Evolutionary conservation across 2,113 vertebrate genomes (phyloP), one percentile per base, ranked within the genome.

Genomic region (Acinonyx jubatus): DNA sequence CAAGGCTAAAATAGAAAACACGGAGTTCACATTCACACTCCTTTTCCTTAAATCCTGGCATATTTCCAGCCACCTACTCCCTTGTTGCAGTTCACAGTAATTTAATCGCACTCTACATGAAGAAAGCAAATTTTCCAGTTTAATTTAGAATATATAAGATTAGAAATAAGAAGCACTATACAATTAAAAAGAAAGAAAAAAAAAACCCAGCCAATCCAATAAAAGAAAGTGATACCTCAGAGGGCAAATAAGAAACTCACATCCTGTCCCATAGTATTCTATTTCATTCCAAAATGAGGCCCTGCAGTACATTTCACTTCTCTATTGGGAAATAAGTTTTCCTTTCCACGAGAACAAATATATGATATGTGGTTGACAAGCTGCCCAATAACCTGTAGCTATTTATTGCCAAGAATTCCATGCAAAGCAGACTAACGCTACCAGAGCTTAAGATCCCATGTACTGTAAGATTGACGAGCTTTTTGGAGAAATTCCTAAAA

Each of bases 1-100:
- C 25, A 91, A 97, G 36, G 69, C 78, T 90, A 63, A 97, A 95
- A 91, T 36, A n/a, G 50, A 88, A 97, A 95, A 83, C 65, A 79
- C n/a, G 69, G 13, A 82, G 82, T 83, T 97, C 87, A 91, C 12
- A 65, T 89, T 82, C 88, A 38, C n/a, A 83, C 57, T 57, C 13
- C 19, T 85, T 90, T 95, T 86, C 48, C 65, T 57, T 81, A 85
- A 85, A 29, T 61, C 2, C 87, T 96, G 96, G 76, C 93, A 73
- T 65, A 41, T 65, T 98, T 85, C 41, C 95, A 98, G 66, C 4
- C 63, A 89, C 55, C 79, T 89, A 74, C 48, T 94, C 66, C 31
- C 94, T 97, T 93, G 82, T 23, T 91, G 92, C 52, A 74, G 55
- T 91, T 91, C 96, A 95, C 7, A 95, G 52, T 96, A 98, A 97